Conservation (phyloP, 2,888 invertebrate species). For the Eristalis pertinax region DNA sequence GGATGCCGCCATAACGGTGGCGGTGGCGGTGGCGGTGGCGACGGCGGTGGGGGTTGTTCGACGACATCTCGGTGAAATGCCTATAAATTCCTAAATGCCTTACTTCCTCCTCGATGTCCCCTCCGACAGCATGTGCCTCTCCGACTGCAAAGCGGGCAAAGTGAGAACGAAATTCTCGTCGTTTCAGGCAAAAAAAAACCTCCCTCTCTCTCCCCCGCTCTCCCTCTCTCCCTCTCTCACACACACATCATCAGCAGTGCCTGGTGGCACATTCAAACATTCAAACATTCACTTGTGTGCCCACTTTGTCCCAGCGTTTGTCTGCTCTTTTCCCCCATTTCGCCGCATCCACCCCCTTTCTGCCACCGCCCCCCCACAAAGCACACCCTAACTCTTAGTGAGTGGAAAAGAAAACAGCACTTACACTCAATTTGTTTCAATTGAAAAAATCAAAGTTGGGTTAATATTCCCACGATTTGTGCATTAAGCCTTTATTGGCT, state of each 20-base stretch:
- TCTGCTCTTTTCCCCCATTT: not conserved
- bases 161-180: not conserved
- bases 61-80: too few relatives aligned
- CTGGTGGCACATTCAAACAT: too few relatives aligned
- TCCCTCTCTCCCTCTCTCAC: too few relatives aligned
- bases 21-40: not conserved
- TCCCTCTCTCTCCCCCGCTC: too few relatives aligned
- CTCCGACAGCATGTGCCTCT: not conserved
- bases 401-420: conserved; percentile 49
- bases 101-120: conserved; percentile 8
- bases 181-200: not conserved
- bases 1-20: too few relatives aligned
- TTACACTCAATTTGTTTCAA: conserved; percentile 69
- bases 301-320: conserved; percentile 3
- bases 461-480: conserved; percentile 69
- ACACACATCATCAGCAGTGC: too few relatives aligned
- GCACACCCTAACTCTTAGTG: conserved; percentile 33
- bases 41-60: not conserved
- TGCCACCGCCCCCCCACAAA: not conserved
- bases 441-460: conserved; percentile 68
- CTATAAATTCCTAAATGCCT: not conserved
- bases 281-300: not conserved
- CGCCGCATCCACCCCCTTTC: too few relatives aligned
- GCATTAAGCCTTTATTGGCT: conserved; percentile 68
- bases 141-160: too few relatives aligned